Evolutionary conservation across 2,113 vertebrate species (phyloP).

Genomic region (Cyprinus carpio): DNA sequence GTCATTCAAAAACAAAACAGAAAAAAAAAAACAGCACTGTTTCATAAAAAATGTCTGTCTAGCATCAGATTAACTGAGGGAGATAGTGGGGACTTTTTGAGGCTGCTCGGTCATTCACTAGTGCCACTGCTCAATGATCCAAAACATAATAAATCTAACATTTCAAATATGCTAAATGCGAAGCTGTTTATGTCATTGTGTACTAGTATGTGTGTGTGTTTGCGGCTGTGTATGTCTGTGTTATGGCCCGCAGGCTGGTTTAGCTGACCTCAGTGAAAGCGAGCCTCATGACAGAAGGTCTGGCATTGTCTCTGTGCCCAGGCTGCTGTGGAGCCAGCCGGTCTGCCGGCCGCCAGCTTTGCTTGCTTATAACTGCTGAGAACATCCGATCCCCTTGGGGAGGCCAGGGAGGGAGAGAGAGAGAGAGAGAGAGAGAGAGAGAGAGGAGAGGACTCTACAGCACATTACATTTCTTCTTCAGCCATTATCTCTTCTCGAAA

Average conservation of each 20-base stretch:
- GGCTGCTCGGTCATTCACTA: not conserved
- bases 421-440: slow-evolving; percentile 27
- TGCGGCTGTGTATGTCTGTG: slow-evolving; percentile 58
- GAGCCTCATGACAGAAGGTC: slow-evolving; percentile 77
- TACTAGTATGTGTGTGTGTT: slow-evolving; percentile 43
- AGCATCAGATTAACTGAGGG: not conserved
- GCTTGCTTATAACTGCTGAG: slow-evolving; percentile 84
- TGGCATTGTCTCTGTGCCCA: slow-evolving; percentile 83
- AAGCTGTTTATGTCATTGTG: slow-evolving; percentile 43
- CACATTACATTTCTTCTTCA: slow-evolving; percentile 60
- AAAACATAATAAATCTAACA: slow-evolving; percentile 52
- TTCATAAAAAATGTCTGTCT: slow-evolving; percentile 6
- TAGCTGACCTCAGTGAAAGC: slow-evolving; percentile 79
- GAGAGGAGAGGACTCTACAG: no score
- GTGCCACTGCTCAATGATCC: slow-evolving; percentile 35
- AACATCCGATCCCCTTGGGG: slow-evolving; percentile 83
- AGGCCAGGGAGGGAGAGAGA: slow-evolving; percentile 72
- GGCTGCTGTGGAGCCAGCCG: slow-evolving; percentile 82
- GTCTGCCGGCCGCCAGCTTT: slow-evolving; percentile 83
- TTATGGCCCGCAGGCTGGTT: slow-evolving; percentile 69
- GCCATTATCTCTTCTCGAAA: slow-evolving; percentile 73
- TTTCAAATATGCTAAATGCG: slow-evolving; percentile 30
- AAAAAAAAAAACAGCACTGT: not conserved
- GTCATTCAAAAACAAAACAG: not conserved
- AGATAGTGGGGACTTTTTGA: slow-evolving; percentile 22